Conservation (phyloP, 1,140 invertebrate genomes). For the Phymorhynchus buccinoides region DNA sequence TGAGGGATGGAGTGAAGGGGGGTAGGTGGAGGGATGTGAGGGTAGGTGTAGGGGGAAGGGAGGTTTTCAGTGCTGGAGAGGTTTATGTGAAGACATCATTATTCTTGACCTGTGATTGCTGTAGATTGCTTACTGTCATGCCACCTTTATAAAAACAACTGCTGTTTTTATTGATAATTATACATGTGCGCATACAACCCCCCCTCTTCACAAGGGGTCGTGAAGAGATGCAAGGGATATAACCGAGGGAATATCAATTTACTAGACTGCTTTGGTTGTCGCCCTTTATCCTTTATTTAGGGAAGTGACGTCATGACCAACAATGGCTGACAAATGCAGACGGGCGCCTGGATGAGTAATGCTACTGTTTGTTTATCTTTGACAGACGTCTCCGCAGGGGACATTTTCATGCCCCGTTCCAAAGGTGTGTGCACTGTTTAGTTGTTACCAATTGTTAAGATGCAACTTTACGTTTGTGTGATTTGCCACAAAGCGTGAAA, state of each 20-base stretch:
- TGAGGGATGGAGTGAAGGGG: no score
- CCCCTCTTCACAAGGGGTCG: no score
- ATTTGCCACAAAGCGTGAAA: not conserved
- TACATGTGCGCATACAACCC: no score
- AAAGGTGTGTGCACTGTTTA: not conserved
- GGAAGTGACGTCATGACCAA: not conserved
- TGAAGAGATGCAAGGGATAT: no score
- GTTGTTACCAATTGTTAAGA: not conserved
- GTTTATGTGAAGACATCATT: no score
- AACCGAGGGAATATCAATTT: not conserved
- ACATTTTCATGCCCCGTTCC: not conserved
- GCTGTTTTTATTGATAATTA: no score
- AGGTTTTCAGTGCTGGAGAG: no score
- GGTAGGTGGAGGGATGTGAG: no score
- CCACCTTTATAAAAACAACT: no score
- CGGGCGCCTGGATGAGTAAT: conserved; percentile 6
- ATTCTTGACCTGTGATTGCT: no score
- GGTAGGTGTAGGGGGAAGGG: no score
- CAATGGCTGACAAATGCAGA: conserved; percentile 11
- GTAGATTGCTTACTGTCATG: no score
- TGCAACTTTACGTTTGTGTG: not conserved
- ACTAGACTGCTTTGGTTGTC: not conserved
- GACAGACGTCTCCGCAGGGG: not conserved
- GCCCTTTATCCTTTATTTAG: not conserved
- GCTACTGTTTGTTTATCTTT: not conserved